phyloP scores from a whole-genome alignment of 2,888 invertebrate genomes.

The Chymomyza fuscimana region DNA sequence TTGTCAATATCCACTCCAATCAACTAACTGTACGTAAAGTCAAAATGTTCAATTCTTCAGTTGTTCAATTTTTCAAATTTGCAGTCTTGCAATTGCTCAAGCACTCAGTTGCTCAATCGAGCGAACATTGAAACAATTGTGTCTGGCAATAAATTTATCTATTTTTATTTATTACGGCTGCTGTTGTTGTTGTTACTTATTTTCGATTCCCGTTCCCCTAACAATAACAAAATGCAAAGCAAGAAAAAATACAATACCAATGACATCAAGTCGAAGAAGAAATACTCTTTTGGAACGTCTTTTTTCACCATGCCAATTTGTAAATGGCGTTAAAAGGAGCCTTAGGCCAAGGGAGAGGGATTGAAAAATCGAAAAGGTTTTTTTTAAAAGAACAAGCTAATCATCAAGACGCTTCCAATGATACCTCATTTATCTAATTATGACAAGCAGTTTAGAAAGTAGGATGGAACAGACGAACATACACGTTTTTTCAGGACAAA shows the following conservation, averaged over 20 bases:
- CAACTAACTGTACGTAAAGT: constrained; percentile 43
- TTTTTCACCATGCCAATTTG: not conserved
- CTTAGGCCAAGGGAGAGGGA: no score
- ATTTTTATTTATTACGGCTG: constrained; percentile 24
- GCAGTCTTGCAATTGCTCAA: not conserved
- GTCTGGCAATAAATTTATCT: constrained; percentile 64
- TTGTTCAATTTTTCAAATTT: not conserved
- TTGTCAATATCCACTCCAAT: constrained; percentile 51
- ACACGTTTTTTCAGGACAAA: no score
- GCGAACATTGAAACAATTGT: constrained; percentile 47
- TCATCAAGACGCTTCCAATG: no score
- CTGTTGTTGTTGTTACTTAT: constrained; percentile 47
- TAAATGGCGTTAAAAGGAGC: no score
- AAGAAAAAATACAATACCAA: constrained; percentile 4
- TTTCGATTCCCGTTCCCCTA: constrained; percentile 16
- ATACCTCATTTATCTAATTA: no score
- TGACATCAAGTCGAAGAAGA: not conserved
- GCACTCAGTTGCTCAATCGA: not conserved
- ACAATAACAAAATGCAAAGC: constrained; percentile 35
- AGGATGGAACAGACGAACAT: no score
- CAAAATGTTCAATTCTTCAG: constrained; percentile 6
- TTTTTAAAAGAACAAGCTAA: no score
- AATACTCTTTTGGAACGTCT: constrained; percentile 17
- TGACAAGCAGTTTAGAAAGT: no score
- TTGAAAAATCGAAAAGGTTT: no score